Evolutionary conservation across 2,888 invertebrate species (phyloP), one percentile per base, ranked within the genome.

Genomic region (Sericinus montela): DNA sequence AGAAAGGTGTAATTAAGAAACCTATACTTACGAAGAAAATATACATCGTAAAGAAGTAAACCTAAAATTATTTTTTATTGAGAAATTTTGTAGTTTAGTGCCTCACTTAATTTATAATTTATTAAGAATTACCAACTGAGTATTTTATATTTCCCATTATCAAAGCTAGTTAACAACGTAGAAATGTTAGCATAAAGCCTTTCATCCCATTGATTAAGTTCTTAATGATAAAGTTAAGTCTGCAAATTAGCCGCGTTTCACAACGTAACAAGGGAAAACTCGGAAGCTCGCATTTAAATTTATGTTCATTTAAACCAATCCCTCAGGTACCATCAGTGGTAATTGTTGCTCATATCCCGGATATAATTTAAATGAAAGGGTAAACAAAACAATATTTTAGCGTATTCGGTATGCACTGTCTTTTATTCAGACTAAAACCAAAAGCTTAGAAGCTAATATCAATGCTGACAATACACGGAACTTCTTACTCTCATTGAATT

Each of bases 391-490:
- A 45, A 54, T 49, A 51, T 41, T 40, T 40, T 39, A 44, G 30
- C 45, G 49, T 41, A 29, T 32, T 32, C 32, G 32, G 6, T 41
- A 41, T 48, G 46, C 36, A 45, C 39, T 43, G 41, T 34, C 25
- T 51, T 38, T 49, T 42, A 44, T 53, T 53, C 55, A 35, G 38
- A 35, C 59, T 60, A 65, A 64, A 66, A 68, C 65, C 72, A 69
- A 69, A 73, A 74, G 71, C 73, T 71, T 55, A 62, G 57, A 57
- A 63, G 62, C 63, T 67, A 68, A 73, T 64, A 68, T 64, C 71
- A 72, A 74, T 71, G 69, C 72, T 73, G 69, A 69, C n/a, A n/a
- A n/a, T 68, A 67, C 63, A 62, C 69, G 57, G 58, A 72, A 73
- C 69, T 70, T n/a, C 67, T 62, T 65, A 72, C 64, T 69, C 59